A percentile compares a stretch with the other conserved stretches of the same genome.
Evolutionary conservation across 2,113 vertebrate species (phyloP).

Genomic region (Hippolais icterina): DNA sequence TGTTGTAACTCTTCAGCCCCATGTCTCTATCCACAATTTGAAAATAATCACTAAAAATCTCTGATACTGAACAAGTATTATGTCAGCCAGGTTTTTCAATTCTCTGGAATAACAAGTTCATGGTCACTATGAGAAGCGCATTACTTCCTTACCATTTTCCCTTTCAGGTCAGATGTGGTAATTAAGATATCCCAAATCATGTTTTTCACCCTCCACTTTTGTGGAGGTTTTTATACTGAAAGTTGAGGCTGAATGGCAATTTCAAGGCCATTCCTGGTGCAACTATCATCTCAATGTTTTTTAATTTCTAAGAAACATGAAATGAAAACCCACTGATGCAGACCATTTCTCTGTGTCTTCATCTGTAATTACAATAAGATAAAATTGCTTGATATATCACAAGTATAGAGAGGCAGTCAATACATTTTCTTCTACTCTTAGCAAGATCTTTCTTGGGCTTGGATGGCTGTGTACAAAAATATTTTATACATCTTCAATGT

Average conservation of each 20-base stretch:
- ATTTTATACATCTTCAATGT: background rate
- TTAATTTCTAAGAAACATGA: background rate
- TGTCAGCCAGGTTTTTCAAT: background rate
- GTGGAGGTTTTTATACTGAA: rapidly evolving
- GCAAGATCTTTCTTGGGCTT: background rate
- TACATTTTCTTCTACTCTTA: background rate
- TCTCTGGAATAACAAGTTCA: background rate
- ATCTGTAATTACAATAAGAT: background rate
- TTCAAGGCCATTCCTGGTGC: background rate
- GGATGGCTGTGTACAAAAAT: background rate
- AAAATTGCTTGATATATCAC: background rate
- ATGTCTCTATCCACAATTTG: background rate
- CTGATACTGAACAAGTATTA: background rate
- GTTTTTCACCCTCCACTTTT: background rate
- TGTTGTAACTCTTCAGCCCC: background rate
- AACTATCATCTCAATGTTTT: background rate
- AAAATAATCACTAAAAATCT: background rate
- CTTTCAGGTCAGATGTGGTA: background rate
- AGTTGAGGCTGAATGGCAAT: background rate
- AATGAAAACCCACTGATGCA: background rate
- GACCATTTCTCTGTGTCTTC: background rate
- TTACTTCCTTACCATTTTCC: background rate
- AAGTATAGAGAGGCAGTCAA: background rate
- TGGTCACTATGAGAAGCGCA: background rate
- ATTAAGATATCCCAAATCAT: background rate